These are phyloP conservation scores for Drosophila bocqueti DNA, from an alignment of 1,140 invertebrate species.

Conservation along the genomic window DNA sequence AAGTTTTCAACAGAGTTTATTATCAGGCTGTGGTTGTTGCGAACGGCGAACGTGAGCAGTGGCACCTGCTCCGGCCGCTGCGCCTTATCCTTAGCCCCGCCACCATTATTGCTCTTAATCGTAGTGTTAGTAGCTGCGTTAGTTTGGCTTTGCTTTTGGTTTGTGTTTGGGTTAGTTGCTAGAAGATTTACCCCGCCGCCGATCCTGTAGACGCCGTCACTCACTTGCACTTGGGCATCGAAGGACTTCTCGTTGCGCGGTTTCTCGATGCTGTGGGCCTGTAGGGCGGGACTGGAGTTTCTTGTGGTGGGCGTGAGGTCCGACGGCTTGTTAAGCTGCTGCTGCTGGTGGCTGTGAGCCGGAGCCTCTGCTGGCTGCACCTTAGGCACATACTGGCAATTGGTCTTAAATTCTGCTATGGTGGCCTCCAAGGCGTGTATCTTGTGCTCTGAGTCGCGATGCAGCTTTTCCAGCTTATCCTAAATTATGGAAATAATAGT, in stretches of 20 bases:
- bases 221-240: constrained; percentile 81
- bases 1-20: constrained; percentile 85
- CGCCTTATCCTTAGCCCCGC: constrained; percentile 27
- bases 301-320: constrained; percentile 42
- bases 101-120: constrained; percentile 46
- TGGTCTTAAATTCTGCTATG: constrained; percentile 57
- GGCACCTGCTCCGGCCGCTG: constrained; percentile 18
- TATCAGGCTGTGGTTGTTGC: constrained; percentile 78
- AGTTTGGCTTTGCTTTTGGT: constrained; percentile 35
- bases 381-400: constrained; percentile 68
- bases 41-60: constrained; percentile 42
- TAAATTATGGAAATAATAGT: neutral
- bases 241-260: constrained; percentile 77
- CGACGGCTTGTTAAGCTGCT: constrained; percentile 55
- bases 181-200: constrained; percentile 65
- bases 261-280: constrained; percentile 67
- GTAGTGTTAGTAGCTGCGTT: constrained; percentile 28
- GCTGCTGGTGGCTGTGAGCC: constrained; percentile 33
- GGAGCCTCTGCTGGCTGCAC: constrained; percentile 43
- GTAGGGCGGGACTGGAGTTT: constrained; percentile 41
- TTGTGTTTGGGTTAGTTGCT: constrained; percentile 70
- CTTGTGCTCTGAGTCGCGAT: constrained; percentile 59
- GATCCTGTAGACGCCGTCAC: constrained; percentile 82
- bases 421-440: constrained; percentile 49
- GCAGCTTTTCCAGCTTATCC: constrained; percentile 67